A percentile compares a stretch with the other conserved stretches of the same genome.
phyloP scores from a whole-genome alignment of 2,113 vertebrate genomes.

The Sebastes fasciatus region DNA sequence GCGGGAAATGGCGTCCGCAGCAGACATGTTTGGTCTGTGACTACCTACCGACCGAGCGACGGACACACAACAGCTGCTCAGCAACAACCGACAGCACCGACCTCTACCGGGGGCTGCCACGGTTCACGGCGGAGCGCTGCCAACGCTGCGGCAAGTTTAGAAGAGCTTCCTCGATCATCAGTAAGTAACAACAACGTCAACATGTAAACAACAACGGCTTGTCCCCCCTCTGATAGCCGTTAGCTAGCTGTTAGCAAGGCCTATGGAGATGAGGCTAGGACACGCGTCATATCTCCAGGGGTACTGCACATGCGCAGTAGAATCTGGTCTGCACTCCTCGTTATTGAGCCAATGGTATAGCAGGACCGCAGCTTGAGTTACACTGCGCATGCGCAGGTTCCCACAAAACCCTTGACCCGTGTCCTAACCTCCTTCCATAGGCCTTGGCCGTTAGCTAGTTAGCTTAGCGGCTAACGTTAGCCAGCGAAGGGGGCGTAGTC shows the following conservation, averaged over 20 bases:
- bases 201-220: slow-evolving; percentile 70
- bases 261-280: no score
- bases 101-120: slow-evolving; percentile 58
- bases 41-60: slow-evolving; percentile 59
- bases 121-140: slow-evolving; percentile 64
- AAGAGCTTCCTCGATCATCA: slow-evolving; percentile 56
- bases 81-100: slow-evolving; percentile 63
- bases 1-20: slow-evolving; percentile 83
- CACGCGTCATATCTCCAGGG: no score
- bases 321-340: no score
- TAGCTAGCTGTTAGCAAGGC: slow-evolving; percentile 35
- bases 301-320: no score
- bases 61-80: slow-evolving; percentile 54
- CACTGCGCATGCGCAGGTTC: no score
- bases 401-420: no score
- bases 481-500: slow-evolving; percentile 80
- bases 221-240: slow-evolving; percentile 29
- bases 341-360: no score
- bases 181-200: slow-evolving; percentile 65
- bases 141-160: slow-evolving; percentile 49
- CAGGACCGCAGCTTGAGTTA: no score
- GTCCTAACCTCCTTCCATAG: no score
- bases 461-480: slow-evolving; percentile 61
- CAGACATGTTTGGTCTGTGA: slow-evolving; percentile 71
- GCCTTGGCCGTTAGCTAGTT: no score